phyloP scores from a whole-genome alignment of 2,797 vertebrate species.

The Austrolebias charrua region DNA sequence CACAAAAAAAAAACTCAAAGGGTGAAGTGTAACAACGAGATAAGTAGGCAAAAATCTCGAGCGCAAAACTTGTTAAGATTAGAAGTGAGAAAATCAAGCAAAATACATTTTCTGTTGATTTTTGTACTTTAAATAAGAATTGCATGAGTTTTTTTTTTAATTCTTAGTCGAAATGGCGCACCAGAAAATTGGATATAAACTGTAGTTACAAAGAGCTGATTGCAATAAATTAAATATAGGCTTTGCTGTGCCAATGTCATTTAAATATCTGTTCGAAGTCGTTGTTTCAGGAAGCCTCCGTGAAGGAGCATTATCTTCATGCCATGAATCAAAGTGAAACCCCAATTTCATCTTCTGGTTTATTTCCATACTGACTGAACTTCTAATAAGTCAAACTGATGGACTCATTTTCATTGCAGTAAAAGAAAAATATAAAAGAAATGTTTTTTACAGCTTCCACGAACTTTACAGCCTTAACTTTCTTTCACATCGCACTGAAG shows the following conservation, averaged over 20 bases:
- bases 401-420: slow-evolving; percentile 43
- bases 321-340: slow-evolving; percentile 4
- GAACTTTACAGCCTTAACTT: slow-evolving; percentile 39
- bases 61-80: too few species aligned
- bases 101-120: too few species aligned
- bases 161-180: too few species aligned
- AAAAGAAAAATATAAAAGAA: slow-evolving; percentile 42
- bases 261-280: slow-evolving; percentile 8
- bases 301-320: background rate
- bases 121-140: too few species aligned
- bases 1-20: too few species aligned
- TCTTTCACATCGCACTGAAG: slow-evolving; percentile 23
- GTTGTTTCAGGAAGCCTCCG: slow-evolving; percentile 3
- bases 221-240: background rate
- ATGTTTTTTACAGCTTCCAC: slow-evolving; percentile 30
- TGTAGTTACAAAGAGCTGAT: background rate
- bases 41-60: too few species aligned
- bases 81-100: too few species aligned
- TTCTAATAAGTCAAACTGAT: slow-evolving; percentile 41
- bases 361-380: slow-evolving; percentile 21
- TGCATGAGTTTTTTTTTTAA: too few species aligned
- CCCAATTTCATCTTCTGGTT: slow-evolving; percentile 13
- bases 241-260: background rate
- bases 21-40: too few species aligned
- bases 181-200: too few species aligned